Evolutionary conservation across 2,113 vertebrate species (phyloP).

Genomic region (Sinocyclocheilus rhinocerous): DNA sequence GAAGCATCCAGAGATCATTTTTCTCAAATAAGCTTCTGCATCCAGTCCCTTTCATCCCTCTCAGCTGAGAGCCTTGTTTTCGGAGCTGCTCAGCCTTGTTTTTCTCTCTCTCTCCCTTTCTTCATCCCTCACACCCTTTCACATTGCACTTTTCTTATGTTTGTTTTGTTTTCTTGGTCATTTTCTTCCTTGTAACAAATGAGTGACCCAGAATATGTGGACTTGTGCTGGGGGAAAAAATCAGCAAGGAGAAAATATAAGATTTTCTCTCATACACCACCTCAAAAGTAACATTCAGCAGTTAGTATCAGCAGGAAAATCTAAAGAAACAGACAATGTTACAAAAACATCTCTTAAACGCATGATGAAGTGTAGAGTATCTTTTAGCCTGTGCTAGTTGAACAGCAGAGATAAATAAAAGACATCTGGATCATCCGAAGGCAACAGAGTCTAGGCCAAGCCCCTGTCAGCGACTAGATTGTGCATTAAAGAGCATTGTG

Average conservation of each 20-base stretch:
- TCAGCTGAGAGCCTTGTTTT: constrained; percentile 80
- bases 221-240: constrained; percentile 7
- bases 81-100: constrained; percentile 72
- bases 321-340: not conserved
- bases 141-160: constrained; percentile 20
- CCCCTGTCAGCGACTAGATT: not conserved
- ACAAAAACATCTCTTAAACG: not conserved
- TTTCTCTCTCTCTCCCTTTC: constrained; percentile 54
- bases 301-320: not conserved
- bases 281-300: not conserved
- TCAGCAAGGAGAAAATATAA: not conserved
- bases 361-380: not conserved
- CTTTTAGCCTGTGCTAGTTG: not conserved
- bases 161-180: constrained; percentile 50
- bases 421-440: not conserved
- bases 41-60: constrained; percentile 77
- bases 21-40: constrained; percentile 75
- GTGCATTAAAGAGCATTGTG: not conserved
- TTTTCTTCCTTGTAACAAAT: constrained; percentile 47
- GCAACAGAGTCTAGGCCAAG: not conserved
- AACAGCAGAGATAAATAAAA: not conserved
- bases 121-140: constrained; percentile 30
- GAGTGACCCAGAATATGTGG: not conserved
- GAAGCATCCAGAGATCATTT: constrained; percentile 77
- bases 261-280: not conserved